These are phyloP conservation scores for Sinosuthora webbiana DNA, from an alignment of 2,113 vertebrate genomes.

Conservation along the genomic window DNA sequence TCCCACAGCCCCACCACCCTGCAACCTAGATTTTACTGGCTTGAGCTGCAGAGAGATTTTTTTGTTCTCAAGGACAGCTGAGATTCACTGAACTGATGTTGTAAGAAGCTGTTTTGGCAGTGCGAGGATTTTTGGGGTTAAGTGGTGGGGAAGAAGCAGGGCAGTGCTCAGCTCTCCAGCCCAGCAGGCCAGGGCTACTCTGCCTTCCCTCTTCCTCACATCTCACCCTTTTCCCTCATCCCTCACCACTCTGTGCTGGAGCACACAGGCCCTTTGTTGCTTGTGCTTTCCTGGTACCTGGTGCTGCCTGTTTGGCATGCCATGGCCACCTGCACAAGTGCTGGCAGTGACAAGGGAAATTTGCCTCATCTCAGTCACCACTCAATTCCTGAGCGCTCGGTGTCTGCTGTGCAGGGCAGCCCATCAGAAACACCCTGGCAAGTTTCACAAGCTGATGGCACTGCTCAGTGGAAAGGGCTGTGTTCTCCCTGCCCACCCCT, in stretches of 20 bases:
- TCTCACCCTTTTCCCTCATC: neutral
- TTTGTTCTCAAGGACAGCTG: neutral
- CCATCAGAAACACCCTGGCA: neutral
- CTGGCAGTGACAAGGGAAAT: neutral
- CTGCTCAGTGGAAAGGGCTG: fast-evolving
- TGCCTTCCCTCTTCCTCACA: neutral
- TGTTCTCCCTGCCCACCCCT: neutral
- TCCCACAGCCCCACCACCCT: neutral
- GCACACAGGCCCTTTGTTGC: neutral
- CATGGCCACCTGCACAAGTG: neutral
- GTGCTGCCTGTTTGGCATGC: neutral
- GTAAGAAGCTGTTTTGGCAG: neutral
- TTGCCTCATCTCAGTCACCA: neutral
- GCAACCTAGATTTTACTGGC: neutral
- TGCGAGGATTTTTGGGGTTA: neutral
- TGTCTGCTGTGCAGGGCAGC: neutral
- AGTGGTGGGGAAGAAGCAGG: neutral
- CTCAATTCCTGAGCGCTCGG: fast-evolving
- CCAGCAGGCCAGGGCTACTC: neutral
- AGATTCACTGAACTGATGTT: neutral
- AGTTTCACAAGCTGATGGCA: fast-evolving
- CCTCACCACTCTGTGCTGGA: neutral
- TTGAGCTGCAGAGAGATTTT: neutral
- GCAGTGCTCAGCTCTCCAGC: neutral
- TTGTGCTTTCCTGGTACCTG: neutral